These are phyloP conservation scores for Pteropus alecto DNA, from an alignment of 2,113 vertebrate species.

Conservation along the genomic window DNA sequence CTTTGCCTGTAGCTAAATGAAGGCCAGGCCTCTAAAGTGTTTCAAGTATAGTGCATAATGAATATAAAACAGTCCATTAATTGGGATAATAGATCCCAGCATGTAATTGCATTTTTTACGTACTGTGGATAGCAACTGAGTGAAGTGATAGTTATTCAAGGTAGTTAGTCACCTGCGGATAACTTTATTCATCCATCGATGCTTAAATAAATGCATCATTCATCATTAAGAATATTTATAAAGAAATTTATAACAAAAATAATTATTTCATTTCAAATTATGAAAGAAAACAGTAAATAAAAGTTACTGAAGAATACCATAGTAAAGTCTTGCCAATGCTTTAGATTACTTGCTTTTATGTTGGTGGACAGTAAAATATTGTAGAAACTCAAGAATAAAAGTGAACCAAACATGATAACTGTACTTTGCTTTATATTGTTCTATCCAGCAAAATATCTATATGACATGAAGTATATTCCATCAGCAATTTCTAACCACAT, in stretches of 20 bases:
- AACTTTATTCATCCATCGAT: slow-evolving; percentile 89
- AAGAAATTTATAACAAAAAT: slow-evolving; percentile 85
- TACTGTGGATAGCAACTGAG: slow-evolving; percentile 85
- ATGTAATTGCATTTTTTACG: slow-evolving; percentile 90
- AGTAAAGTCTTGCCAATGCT: slow-evolving; percentile 68
- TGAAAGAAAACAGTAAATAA: slow-evolving; percentile 85
- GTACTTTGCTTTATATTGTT: background rate
- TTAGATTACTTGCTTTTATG: slow-evolving; percentile 68
- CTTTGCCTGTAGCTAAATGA: slow-evolving; percentile 82
- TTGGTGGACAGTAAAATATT: slow-evolving; percentile 63
- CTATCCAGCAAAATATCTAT: slow-evolving; percentile 21
- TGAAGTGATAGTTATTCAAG: slow-evolving; percentile 88
- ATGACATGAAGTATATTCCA: slow-evolving; percentile 44
- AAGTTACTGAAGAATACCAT: slow-evolving; percentile 81
- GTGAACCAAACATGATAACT: background rate
- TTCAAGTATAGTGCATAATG: slow-evolving; percentile 84
- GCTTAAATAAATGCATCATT: slow-evolving; percentile 85
- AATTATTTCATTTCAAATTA: slow-evolving; percentile 84
- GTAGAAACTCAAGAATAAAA: slow-evolving; percentile 50
- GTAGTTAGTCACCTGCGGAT: slow-evolving; percentile 90
- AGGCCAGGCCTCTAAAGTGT: slow-evolving; percentile 83
- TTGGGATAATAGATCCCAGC: slow-evolving; percentile 91
- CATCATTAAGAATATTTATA: slow-evolving; percentile 83
- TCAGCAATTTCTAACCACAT: background rate
- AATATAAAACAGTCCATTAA: slow-evolving; percentile 93